Evolutionary conservation across 2,888 invertebrate genomes (phyloP).

Genomic region (Nephrotoma appendiculata): DNA sequence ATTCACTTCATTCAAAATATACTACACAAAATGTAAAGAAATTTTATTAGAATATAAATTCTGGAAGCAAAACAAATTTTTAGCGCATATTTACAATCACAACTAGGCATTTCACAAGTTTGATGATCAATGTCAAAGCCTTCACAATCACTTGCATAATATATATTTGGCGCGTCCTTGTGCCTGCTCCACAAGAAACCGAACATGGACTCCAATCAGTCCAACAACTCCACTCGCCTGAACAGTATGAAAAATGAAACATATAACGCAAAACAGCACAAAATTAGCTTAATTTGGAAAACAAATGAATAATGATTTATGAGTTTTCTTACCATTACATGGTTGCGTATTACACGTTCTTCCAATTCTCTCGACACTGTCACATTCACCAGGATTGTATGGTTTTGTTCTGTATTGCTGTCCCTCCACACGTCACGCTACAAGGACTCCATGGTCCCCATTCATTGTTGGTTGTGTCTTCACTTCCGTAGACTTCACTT

Average conservation of each 20-base stretch:
- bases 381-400: slow-evolving; percentile 28
- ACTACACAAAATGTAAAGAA: slow-evolving; percentile 29
- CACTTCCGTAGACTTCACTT: slow-evolving; percentile 17
- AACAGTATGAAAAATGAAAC: slow-evolving; percentile 16
- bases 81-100: slow-evolving; percentile 38
- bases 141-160: slow-evolving; percentile 35
- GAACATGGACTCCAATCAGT: slow-evolving; percentile 71
- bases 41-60: background rate
- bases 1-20: slow-evolving; percentile 57
- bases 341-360: slow-evolving; percentile 59
- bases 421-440: slow-evolving; percentile 51
- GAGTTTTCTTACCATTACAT: slow-evolving; percentile 40
- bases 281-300: background rate
- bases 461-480: slow-evolving; percentile 36
- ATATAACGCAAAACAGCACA: background rate
- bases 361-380: slow-evolving; percentile 39
- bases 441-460: slow-evolving; percentile 56
- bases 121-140: slow-evolving; percentile 49
- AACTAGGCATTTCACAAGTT: slow-evolving; percentile 52
- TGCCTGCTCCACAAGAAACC: slow-evolving; percentile 56
- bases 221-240: slow-evolving; percentile 72
- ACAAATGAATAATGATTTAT: background rate
- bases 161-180: slow-evolving; percentile 36
- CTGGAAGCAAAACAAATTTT: background rate
- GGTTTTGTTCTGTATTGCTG: slow-evolving; percentile 47